Evolutionary conservation across 1,140 invertebrate genomes (phyloP).

Genomic region (Drosophila melanica): DNA sequence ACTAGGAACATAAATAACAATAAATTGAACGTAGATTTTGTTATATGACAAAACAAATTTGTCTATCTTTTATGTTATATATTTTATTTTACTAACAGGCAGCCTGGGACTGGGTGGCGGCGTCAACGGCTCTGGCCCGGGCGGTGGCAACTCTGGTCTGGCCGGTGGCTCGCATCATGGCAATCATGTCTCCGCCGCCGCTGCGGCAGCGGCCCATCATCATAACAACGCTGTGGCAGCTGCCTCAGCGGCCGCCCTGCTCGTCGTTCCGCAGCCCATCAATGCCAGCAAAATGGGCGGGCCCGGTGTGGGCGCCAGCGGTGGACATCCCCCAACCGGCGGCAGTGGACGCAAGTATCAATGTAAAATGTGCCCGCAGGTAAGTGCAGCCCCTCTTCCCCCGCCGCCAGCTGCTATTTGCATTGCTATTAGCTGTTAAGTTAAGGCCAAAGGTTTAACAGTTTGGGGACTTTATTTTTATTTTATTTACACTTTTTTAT

Average conservation of each 20-base stretch:
- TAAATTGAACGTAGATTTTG: no score
- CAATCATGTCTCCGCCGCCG: constrained; percentile 59
- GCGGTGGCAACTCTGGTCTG: constrained; percentile 85
- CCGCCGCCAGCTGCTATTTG: constrained; percentile 12
- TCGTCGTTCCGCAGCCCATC: constrained; percentile 96
- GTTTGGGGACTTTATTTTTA: constrained; percentile 8
- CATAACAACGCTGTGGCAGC: constrained; percentile 84
- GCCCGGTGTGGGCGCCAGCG: constrained; percentile 77
- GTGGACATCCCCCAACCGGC: constrained; percentile 85
- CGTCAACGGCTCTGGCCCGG: constrained; percentile 45
- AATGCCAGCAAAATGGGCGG: constrained; percentile 89
- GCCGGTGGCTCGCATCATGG: constrained; percentile 64
- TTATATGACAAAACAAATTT: background rate
- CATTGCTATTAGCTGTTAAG: constrained; percentile 36
- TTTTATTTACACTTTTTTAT: no score
- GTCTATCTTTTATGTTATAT: background rate
- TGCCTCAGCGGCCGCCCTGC: constrained; percentile 85
- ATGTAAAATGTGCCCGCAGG: constrained; percentile 99
- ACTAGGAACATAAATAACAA: no score
- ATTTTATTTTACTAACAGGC: constrained; percentile 33
- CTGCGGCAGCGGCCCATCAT: constrained; percentile 69
- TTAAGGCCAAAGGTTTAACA: constrained; percentile 51
- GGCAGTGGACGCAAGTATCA: constrained; percentile 92
- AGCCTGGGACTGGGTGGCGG: constrained; percentile 55
- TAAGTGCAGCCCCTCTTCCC: constrained; percentile 84